Percentiles rank a stretch among this genome's conserved stretches.
Conservation (phyloP, 2,113 vertebrate genomes). For the Jacana jacana region DNA sequence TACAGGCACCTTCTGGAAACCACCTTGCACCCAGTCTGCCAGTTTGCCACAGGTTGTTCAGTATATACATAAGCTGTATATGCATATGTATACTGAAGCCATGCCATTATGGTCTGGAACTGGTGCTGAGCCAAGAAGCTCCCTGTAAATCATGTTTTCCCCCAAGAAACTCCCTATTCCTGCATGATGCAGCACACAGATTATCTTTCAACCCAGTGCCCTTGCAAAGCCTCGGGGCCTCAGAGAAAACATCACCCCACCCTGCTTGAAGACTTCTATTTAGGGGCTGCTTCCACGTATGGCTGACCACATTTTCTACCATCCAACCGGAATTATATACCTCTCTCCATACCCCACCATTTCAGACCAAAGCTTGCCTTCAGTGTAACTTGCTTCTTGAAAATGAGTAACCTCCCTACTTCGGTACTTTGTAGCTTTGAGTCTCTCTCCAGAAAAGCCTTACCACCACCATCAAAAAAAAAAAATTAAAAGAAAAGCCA, state of each 20-base stretch:
- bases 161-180: not conserved
- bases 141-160: not conserved
- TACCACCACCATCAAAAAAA: not conserved
- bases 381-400: not conserved
- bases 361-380: not conserved
- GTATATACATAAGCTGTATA: accelerated
- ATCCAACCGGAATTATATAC: not conserved
- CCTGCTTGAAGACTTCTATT: not conserved
- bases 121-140: not conserved
- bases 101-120: not conserved
- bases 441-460: not conserved
- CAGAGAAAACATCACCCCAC: not conserved
- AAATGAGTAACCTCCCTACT: not conserved
- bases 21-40: not conserved
- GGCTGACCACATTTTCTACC: not conserved
- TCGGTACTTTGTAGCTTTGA: not conserved
- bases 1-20: not conserved
- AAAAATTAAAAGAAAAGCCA: not conserved
- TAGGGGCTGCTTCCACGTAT: not conserved
- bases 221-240: not conserved
- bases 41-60: not conserved
- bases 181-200: not conserved
- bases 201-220: not conserved
- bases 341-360: not conserved
- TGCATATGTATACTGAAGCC: accelerated